Percentiles rank a stretch among this genome's conserved stretches.
Evolutionary conservation across 2,797 vertebrate species (phyloP).

Genomic region (Pangasius djambal): DNA sequence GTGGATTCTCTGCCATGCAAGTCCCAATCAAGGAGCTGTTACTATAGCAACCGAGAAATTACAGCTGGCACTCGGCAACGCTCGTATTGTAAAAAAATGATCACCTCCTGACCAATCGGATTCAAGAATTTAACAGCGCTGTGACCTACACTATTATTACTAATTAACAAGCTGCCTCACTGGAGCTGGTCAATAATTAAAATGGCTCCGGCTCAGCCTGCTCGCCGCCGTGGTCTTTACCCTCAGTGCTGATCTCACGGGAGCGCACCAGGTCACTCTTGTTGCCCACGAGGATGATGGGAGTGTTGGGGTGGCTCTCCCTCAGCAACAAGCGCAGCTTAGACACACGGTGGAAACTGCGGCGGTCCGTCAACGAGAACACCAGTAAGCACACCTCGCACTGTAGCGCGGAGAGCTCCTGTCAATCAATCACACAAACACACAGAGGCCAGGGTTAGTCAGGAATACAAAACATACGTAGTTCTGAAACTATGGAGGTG

Average conservation of each 20-base stretch:
- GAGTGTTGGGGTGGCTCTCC: constrained; percentile 81
- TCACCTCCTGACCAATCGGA: background rate
- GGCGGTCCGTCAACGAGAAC: constrained; percentile 90
- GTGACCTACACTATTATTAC: background rate
- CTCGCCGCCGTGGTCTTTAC: constrained; percentile 65
- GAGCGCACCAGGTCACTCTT: constrained; percentile 92
- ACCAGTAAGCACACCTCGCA: constrained; percentile 90
- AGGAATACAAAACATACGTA: background rate
- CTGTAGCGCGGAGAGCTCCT: constrained; percentile 83
- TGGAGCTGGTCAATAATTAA: constrained; percentile 3
- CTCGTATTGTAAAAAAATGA: background rate
- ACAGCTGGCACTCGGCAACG: background rate
- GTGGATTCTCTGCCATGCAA: background rate
- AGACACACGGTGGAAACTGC: constrained; percentile 86
- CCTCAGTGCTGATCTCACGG: constrained; percentile 86
- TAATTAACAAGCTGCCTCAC: background rate
- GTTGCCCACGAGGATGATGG: constrained; percentile 91
- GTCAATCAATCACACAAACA: constrained; percentile 55
- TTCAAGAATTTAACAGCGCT: background rate
- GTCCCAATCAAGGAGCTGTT: background rate
- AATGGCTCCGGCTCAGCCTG: background rate
- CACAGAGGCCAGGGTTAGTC: background rate
- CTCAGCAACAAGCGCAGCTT: constrained; percentile 85
- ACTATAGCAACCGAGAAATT: background rate
- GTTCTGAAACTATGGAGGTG: background rate